Conservation (phyloP, 2,113 vertebrate species). For the Chitala chitala region DNA sequence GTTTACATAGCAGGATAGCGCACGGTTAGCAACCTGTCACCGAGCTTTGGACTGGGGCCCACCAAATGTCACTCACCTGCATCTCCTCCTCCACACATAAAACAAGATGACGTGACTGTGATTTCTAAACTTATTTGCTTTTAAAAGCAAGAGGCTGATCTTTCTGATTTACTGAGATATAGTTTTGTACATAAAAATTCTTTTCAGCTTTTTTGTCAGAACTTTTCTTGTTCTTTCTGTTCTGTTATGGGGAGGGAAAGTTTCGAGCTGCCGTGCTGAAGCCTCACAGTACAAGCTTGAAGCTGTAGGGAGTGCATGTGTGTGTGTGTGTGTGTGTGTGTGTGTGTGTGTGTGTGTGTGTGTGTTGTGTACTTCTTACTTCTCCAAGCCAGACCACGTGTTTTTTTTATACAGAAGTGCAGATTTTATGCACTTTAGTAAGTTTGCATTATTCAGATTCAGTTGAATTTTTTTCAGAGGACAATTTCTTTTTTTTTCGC, state of each 20-base stretch:
- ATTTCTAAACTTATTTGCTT: background rate
- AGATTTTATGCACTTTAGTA: no score
- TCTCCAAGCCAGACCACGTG: no score
- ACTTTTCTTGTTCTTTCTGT: background rate
- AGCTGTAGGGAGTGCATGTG: background rate
- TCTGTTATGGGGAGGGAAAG: background rate
- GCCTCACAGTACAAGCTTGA: background rate
- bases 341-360: background rate
- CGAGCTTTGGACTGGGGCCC: background rate
- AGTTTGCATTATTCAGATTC: no score
- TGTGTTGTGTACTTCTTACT: no score
- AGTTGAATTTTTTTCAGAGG: no score
- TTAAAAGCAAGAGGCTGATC: background rate
- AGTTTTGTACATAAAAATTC: no score
- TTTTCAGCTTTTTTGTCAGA: background rate
- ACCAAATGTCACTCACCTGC: background rate
- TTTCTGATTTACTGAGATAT: no score
- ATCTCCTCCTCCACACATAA: background rate
- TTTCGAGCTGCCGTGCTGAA: background rate
- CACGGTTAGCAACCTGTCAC: conserved; percentile 9
- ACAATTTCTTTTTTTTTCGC: no score
- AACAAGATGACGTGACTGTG: background rate
- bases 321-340: background rate
- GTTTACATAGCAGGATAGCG: conserved; percentile 13
- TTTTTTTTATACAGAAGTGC: no score